These are phyloP conservation scores for Aepyceros melampus DNA, from an alignment of 2,113 vertebrate genomes.

Conservation along the genomic window DNA sequence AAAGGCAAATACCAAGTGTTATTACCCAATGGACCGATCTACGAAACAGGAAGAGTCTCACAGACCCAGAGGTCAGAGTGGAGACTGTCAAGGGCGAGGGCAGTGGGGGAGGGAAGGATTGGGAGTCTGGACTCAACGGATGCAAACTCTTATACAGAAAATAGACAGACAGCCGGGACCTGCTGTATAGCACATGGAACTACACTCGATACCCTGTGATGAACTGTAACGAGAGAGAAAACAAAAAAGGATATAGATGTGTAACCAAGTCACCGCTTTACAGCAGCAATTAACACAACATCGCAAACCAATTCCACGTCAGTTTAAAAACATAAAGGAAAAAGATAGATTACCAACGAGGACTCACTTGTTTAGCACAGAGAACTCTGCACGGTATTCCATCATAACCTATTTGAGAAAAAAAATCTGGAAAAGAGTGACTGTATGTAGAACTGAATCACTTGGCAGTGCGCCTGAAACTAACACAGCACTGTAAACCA, in stretches of 20 bases:
- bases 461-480: not conserved
- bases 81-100: not conserved
- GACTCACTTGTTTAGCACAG: not conserved
- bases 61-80: not conserved
- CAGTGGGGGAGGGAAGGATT: not conserved
- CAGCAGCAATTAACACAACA: accelerated
- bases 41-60: not conserved
- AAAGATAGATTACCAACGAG: not conserved
- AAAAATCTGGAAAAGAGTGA: not conserved
- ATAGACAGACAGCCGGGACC: not conserved
- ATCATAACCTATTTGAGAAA: not conserved
- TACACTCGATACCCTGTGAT: not conserved
- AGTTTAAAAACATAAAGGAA: not conserved
- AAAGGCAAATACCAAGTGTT: not conserved
- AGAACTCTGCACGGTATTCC: not conserved
- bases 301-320: not conserved
- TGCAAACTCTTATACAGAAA: not conserved
- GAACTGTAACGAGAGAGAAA: not conserved
- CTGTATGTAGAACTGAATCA: not conserved
- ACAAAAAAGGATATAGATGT: accelerated
- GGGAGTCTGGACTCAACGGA: not conserved
- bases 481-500: not conserved
- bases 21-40: not conserved
- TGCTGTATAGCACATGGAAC: not conserved
- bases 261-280: not conserved